Evolutionary conservation across 2,888 invertebrate genomes (phyloP).

Genomic region (Anoplius nigerrimus): DNA sequence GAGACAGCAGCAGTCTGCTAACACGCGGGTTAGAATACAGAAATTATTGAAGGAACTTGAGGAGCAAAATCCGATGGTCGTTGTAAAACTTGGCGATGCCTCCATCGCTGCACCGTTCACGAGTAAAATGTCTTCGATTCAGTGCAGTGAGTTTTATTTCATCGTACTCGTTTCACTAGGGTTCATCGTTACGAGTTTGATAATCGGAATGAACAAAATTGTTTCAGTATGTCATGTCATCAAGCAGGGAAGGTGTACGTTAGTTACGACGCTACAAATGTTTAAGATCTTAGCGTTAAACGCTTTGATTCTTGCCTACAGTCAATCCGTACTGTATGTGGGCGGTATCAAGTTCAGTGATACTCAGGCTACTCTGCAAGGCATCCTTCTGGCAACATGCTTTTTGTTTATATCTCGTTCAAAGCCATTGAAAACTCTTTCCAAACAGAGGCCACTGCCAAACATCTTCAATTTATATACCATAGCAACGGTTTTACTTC

Average conservation of each 20-base stretch:
- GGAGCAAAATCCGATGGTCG: conserved; percentile 88
- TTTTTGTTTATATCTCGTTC: conserved; percentile 99
- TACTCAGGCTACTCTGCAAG: conserved; percentile 97
- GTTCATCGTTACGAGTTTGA: too few species aligned
- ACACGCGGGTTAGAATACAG: conserved; percentile 77
- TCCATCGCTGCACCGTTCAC: conserved; percentile 99
- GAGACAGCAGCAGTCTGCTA: conserved; percentile 58
- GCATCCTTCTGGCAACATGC: conserved; percentile 95
- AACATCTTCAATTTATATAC: conserved; percentile 99
- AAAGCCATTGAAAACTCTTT: conserved; percentile 95
- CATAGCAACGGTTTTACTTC: conserved; percentile 93
- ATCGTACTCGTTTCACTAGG: too few species aligned
- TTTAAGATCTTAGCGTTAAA: conserved; percentile 99
- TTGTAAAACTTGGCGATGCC: conserved; percentile 98
- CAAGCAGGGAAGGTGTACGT: conserved; percentile 98
- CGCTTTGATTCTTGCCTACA: conserved; percentile 97
- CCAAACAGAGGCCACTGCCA: conserved; percentile 95
- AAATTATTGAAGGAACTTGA: conserved; percentile 90
- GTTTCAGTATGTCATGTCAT: conserved; percentile 97
- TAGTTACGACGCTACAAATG: conserved; percentile 99
- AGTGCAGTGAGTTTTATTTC: conserved; percentile 86
- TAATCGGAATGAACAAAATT: background rate
- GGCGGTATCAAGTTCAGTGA: conserved; percentile 99
- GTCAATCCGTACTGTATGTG: conserved; percentile 97
- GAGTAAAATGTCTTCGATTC: conserved; percentile 95